Conservation (phyloP, 2,797 vertebrate species). For the Acipenser ruthenus region DNA sequence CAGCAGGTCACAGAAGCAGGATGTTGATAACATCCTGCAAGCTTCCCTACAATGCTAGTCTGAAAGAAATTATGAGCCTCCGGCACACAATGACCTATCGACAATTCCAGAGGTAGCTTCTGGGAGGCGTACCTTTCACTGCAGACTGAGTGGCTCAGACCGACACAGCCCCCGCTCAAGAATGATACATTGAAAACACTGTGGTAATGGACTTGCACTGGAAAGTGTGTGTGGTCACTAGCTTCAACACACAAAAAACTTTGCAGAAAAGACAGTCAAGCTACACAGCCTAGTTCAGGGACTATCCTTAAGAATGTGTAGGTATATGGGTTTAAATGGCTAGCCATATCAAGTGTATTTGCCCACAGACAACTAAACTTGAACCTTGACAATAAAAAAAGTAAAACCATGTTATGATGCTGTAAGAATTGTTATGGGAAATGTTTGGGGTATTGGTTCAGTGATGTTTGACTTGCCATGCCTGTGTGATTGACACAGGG, state of each 20-base stretch:
- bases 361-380: constrained; percentile 11
- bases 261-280: constrained; percentile 2
- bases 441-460: no score
- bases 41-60: constrained; percentile 37
- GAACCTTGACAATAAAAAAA: neutral
- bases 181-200: constrained; percentile 10
- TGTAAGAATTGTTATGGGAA: no score
- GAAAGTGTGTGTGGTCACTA: constrained; percentile 19
- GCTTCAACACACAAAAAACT: neutral
- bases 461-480: no score
- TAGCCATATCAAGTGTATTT: neutral
- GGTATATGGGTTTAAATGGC: neutral
- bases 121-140: constrained; percentile 19
- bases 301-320: constrained; percentile 9
- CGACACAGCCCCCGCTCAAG: neutral
- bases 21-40: constrained; percentile 59
- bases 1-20: constrained; percentile 52
- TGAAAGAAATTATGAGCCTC: constrained; percentile 22
- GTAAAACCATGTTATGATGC: neutral
- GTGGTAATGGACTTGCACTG: constrained; percentile 4
- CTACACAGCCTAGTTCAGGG: constrained; percentile 15
- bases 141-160: constrained; percentile 2
- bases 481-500: no score
- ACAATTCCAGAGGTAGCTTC: constrained; percentile 28
- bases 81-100: constrained; percentile 21